Percentiles rank a stretch among this genome's conserved stretches.
phyloP scores from a whole-genome alignment of 2,888 invertebrate genomes.

The Cryptops parisi region DNA sequence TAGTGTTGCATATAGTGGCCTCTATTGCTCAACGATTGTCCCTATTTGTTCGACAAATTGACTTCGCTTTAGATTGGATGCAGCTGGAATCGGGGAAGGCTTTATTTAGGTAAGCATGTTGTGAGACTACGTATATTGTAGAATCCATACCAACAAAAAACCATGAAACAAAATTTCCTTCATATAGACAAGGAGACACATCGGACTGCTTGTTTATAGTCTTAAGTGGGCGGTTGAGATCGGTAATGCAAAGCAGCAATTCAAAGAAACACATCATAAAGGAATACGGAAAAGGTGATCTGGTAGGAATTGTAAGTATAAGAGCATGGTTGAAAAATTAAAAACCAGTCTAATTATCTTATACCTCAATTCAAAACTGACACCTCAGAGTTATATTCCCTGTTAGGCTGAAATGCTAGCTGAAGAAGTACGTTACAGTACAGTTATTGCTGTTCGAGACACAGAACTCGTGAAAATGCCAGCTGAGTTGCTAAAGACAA shows the following conservation, averaged over 20 bases:
- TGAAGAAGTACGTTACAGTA: slow-evolving; percentile 77
- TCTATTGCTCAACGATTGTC: slow-evolving; percentile 78
- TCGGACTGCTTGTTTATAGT: slow-evolving; percentile 96
- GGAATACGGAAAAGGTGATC: slow-evolving; percentile 94
- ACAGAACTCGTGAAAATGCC: slow-evolving; percentile 95
- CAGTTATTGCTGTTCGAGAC: slow-evolving; percentile 91
- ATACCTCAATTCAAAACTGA: not conserved
- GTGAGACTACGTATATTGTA: not conserved
- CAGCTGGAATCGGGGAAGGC: slow-evolving; percentile 93
- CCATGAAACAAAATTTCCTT: too few species aligned
- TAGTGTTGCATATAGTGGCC: slow-evolving; percentile 80
- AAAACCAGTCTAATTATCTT: too few species aligned
- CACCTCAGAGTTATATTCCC: slow-evolving; percentile 3
- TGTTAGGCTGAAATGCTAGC: slow-evolving; percentile 72
- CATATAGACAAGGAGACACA: slow-evolving; percentile 74
- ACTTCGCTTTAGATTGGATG: slow-evolving; percentile 63
- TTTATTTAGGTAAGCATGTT: slow-evolving; percentile 48
- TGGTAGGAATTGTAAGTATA: slow-evolving; percentile 50
- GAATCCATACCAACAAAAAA: too few species aligned
- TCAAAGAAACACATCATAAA: slow-evolving; percentile 92
- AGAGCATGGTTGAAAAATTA: too few species aligned
- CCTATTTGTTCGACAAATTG: slow-evolving; percentile 84
- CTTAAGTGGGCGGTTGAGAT: slow-evolving; percentile 86
- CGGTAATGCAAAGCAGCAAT: slow-evolving; percentile 67
- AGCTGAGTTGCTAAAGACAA: slow-evolving; percentile 89